Evolutionary conservation across 2,113 vertebrate genomes (phyloP).

Genomic region (Xyliphius kryptos): DNA sequence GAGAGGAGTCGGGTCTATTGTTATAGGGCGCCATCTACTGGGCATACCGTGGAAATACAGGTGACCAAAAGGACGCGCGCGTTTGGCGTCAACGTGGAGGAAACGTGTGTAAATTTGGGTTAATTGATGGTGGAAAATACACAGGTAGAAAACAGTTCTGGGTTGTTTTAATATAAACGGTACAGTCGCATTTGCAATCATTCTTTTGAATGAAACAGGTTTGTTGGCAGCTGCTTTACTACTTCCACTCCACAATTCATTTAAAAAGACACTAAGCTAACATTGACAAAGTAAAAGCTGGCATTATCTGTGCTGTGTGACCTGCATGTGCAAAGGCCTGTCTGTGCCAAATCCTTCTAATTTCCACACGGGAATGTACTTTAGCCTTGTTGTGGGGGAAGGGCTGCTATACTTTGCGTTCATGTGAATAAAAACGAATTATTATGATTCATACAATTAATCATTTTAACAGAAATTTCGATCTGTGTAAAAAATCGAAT

Average conservation of each 20-base stretch:
- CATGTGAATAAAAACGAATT: not conserved
- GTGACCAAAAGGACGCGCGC: too few species aligned
- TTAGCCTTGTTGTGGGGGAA: not conserved
- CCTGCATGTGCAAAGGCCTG: conserved; percentile 22
- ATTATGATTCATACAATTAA: too few species aligned
- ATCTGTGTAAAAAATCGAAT: too few species aligned
- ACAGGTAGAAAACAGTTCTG: too few species aligned
- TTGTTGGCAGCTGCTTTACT: not conserved
- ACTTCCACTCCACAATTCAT: not conserved
- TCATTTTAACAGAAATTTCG: too few species aligned
- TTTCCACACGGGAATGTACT: not conserved
- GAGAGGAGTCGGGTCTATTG: not conserved
- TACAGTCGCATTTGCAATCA: too few species aligned
- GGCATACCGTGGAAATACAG: not conserved
- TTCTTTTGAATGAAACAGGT: too few species aligned
- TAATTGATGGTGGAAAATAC: too few species aligned
- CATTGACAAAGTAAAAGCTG: conserved; percentile 53
- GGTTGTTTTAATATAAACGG: too few species aligned
- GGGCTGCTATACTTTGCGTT: not conserved
- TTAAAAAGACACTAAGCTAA: conserved; percentile 21
- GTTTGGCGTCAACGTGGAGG: too few species aligned
- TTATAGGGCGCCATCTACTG: conserved; percentile 24
- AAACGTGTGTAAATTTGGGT: too few species aligned
- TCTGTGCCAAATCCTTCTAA: conserved; percentile 2
- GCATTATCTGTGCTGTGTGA: conserved; percentile 46